Evolutionary conservation across 2,113 vertebrate species (phyloP), one percentile per base, ranked within the genome.

Genomic region (Phalacrocorax carbo): DNA sequence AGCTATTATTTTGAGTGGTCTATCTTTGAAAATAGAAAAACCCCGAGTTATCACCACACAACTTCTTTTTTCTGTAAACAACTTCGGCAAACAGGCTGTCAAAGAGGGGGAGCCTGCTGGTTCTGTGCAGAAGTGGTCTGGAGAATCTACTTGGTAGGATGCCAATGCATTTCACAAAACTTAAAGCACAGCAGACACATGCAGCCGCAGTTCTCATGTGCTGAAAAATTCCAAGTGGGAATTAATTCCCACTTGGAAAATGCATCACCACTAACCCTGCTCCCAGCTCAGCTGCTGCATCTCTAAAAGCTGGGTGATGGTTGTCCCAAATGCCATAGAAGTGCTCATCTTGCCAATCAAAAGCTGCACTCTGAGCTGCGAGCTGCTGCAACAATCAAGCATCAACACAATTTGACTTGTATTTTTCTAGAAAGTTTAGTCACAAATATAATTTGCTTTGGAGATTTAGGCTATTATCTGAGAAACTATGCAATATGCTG

Each of bases 1-100:
- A 94, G 89, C 86, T 95, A 84, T 73, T 84, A 11, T 20, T 80
- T 16, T 69, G 84, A 96, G 89, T 60, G n/a, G 36, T 91, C 46
- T 30, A 1, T 54, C 94, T 91, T 62, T 87, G 82, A 12, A 91
- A 94, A 65, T 10, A 91, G 66, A 82, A 90, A 77, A 38, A 82
- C 17, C 57, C 70, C 0, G 10, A 93, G 38, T 70, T 95, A 87
- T 73, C 86, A 6, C 9, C 46, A 76, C 25, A 57, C 36, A 93
- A 48, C 55, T 62, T 20, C 48, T 92, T 83, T 57, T 21, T 32
- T 16, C 83, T 70, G 58, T 91, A 91, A 88, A 79, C 44, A 95
- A 11, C 83, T 90, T 40, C 77, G 89, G 73, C 83, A 92, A 86
- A 60, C 36, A 80, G 62, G 5, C 77, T 79, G 77, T 9, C 62